Base-by-base conservation (phyloP, 2,888 invertebrate genomes). In the Eretmocerus hayati region DNA sequence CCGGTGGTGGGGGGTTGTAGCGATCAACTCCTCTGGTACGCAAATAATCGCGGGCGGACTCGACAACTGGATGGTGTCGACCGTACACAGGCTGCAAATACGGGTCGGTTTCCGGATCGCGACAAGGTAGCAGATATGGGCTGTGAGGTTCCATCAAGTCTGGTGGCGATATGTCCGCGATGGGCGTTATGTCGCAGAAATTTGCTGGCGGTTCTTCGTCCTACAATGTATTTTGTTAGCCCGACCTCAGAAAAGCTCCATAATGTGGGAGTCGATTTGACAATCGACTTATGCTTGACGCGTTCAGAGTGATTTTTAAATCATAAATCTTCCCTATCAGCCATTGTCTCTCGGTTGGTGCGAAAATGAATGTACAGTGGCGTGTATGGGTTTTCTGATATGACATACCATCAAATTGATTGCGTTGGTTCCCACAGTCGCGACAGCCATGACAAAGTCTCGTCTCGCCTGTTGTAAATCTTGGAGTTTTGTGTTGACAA, bases 361-460 rank as follows among this genome's bases (percentile, higher is more conserved):
- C n/a, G n/a, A n/a, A n/a, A n/a, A n/a, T n/a, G n/a, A n/a, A n/a
- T n/a, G n/a, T n/a, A n/a, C n/a, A n/a, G n/a, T n/a, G n/a, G n/a
- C n/a, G n/a, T n/a, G n/a, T n/a, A n/a, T n/a, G n/a, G n/a, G n/a
- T n/a, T n/a, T n/a, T n/a, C n/a, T n/a, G n/a, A 26, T 26, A 26
- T 18, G 4, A 6, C n/a, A 19, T 2, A 60, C 60, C 3, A 42
- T 44, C 1, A 66, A 48, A 23, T 48, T 53, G 6, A 63, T 49
- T 3, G 60, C 57, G 13, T 65, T 63, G 11, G 54, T 57, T 18
- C 65, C 61, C 16, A 67, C 62, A 39, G 58, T 60, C 2, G 67
- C 64, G 4, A 64, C 62, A 0, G 66, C 56, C n/a, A 67, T 53
- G 5, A 67, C 63, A 36, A 67, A 64, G 3, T 67, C 67, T n/a